phyloP scores from a whole-genome alignment of 2,113 vertebrate species.

The Catharus minimus region DNA sequence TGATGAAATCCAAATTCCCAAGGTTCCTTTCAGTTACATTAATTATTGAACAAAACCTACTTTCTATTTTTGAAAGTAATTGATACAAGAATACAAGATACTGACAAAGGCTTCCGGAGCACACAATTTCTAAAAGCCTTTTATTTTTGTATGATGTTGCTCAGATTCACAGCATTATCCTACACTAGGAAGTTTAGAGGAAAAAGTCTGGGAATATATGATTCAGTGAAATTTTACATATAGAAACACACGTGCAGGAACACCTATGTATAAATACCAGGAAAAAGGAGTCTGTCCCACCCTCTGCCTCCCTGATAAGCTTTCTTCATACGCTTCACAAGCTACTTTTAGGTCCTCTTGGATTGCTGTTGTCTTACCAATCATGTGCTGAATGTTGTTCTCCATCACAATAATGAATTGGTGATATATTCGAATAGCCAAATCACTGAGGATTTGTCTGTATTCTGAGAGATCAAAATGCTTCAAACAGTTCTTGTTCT shows the following conservation, averaged over 20 bases:
- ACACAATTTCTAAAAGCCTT: background rate
- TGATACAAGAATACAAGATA: background rate
- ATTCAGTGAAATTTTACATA: background rate
- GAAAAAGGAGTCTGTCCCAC: background rate
- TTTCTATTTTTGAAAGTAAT: background rate
- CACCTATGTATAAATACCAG: background rate
- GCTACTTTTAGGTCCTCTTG: background rate
- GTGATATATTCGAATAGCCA: constrained; percentile 93
- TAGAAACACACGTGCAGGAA: background rate
- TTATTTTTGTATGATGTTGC: background rate
- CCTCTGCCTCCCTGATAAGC: background rate
- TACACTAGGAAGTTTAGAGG: background rate
- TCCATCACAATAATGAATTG: constrained; percentile 88
- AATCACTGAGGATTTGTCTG: constrained; percentile 92
- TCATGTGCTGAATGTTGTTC: constrained; percentile 84
- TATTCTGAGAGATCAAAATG: constrained; percentile 96
- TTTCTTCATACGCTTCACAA: background rate
- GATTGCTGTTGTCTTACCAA: constrained; percentile 77
- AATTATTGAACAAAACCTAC: background rate
- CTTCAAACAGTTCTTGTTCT: constrained; percentile 91
- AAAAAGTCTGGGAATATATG: background rate
- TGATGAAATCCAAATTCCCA: background rate
- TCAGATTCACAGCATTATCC: background rate
- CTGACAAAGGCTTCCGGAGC: background rate
- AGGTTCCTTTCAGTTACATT: background rate